These are phyloP conservation scores for Variabilichromis moorii DNA, from an alignment of 2,113 vertebrate genomes.

Conservation along the genomic window DNA sequence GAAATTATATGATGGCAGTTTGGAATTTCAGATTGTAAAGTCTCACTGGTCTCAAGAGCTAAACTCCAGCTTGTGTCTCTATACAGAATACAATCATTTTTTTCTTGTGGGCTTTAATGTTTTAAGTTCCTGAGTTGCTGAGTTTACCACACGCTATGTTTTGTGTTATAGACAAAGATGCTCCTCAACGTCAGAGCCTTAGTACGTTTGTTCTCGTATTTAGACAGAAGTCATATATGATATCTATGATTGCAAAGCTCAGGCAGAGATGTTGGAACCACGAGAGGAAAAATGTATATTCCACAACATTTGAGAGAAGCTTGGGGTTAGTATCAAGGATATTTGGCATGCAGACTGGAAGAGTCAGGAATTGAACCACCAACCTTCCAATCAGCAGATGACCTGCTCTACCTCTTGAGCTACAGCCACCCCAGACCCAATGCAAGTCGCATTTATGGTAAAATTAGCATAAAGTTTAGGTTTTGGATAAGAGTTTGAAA, in stretches of 20 bases:
- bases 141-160: neutral
- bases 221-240: neutral
- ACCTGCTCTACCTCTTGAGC: neutral
- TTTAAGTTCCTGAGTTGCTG: neutral
- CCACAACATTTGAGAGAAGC: neutral
- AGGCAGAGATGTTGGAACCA: rapidly evolving
- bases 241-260: neutral
- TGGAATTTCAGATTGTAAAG: neutral
- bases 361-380: neutral
- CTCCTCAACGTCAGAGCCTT: neutral
- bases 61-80: neutral
- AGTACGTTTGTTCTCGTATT: neutral
- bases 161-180: neutral
- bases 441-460: rapidly evolving
- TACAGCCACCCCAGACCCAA: rapidly evolving
- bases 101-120: neutral
- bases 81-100: neutral
- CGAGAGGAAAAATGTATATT: rapidly evolving
- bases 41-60: neutral
- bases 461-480: neutral
- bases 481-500: neutral
- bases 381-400: neutral
- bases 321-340: neutral
- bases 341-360: neutral
- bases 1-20: neutral